Evolutionary conservation across 2,797 vertebrate genomes (phyloP).

Genomic region (Melanotaenia boesemani): DNA sequence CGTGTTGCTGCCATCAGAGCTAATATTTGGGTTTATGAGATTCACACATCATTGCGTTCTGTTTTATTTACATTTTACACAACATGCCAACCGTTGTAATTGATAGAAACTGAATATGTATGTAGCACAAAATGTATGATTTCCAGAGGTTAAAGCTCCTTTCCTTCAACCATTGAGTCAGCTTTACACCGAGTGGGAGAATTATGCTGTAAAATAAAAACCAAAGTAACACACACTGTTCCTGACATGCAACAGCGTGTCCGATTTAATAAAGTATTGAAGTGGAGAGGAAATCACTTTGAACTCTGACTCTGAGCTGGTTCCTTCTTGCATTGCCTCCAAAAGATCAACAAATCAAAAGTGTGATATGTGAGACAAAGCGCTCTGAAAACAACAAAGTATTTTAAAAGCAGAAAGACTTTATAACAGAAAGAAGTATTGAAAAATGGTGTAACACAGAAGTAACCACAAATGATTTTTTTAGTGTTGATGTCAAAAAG

Average conservation of each 20-base stretch:
- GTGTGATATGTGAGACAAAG: conserved; percentile 45
- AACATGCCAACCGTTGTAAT: too few species aligned
- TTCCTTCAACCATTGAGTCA: conserved; percentile 30
- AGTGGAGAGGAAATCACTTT: conserved; percentile 54
- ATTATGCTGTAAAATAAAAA: conserved; percentile 29
- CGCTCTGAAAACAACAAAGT: conserved; percentile 46
- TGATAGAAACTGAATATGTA: background rate
- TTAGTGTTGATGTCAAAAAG: conserved; percentile 45
- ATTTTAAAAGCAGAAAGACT: conserved; percentile 51
- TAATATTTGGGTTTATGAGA: too few species aligned
- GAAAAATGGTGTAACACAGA: conserved; percentile 62
- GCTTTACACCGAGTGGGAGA: conserved; percentile 10
- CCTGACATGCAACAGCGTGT: conserved; percentile 47
- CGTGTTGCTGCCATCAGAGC: too few species aligned
- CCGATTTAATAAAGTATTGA: conserved; percentile 43
- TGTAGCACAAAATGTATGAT: background rate
- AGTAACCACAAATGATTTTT: conserved; percentile 54
- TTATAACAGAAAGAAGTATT: conserved; percentile 34
- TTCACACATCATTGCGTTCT: too few species aligned
- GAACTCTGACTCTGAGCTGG: conserved; percentile 46
- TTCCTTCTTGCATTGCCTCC: conserved; percentile 14
- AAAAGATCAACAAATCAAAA: conserved; percentile 57
- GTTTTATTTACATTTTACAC: too few species aligned
- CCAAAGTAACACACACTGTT: conserved; percentile 15
- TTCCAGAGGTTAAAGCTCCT: background rate